Base-by-base conservation (phyloP, 2,888 invertebrate genomes). In the Diloba caeruleocephala region DNA sequence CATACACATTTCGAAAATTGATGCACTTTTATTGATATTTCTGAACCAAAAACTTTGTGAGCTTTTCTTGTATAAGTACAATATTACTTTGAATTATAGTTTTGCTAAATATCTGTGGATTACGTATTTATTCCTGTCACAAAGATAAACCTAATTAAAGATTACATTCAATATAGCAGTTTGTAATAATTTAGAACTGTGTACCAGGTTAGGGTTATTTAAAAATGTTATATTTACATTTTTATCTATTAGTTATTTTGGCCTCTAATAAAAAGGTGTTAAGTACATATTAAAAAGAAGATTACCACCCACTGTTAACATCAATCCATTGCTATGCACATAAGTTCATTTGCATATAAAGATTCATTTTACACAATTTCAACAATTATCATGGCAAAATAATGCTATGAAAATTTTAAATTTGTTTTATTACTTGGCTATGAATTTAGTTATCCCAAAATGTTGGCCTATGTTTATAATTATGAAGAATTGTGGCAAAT, bases 61-160 rank as follows among this genome's bases (percentile, higher is more conserved):
- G n/a, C 46, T 49, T 45, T 38, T 39, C 14, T 38, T 59, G 21
- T 39, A 3, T 44, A 64, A 74, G 58, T 71, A 73, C 74, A 64
- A 67, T 48, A 49, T 33, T 43, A 36, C 46, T 43, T 54, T 38
- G 46, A 37, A 44, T 38, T 13, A 33, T 29, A 44, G 29, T n/a
- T 29, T 23, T 28, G 33, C 29, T 8, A 28, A 45, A 36, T 41
- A 23, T 29, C 6, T 34, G 10, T 28, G 36, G 13, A 39, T 23
- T 12, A 15, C 12, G 3, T 51, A 43, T 48, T 43, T 44, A 36
- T 54, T 66, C 50, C 55, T 10, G 36, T 50, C 19, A 21, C 32
- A 44, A 65, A 39, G 8, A 37, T 36, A 28, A 9, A 39, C 42
- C n/a, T 36, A 31, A 42, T 8, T 19, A 33, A 34, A 25, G 12